phyloP scores from a whole-genome alignment of 2,888 invertebrate species.

The Coenonympha glycerion region DNA sequence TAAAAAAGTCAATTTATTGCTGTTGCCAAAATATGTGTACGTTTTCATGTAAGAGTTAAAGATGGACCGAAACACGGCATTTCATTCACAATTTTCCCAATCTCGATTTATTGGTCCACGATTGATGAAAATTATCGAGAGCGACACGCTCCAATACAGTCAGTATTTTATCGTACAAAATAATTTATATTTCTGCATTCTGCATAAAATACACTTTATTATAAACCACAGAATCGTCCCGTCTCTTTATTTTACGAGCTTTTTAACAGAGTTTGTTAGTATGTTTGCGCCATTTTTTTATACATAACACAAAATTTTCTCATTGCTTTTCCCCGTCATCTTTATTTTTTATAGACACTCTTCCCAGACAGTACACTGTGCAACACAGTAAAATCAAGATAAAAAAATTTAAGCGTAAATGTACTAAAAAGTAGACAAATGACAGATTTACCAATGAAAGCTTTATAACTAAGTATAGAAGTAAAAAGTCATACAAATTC shows the following conservation, averaged over 20 bases:
- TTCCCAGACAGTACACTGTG: too few relatives aligned
- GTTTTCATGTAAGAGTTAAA: not conserved
- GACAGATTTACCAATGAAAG: too few relatives aligned
- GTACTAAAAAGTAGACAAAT: too few relatives aligned
- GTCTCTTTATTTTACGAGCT: not conserved
- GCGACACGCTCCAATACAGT: slow-evolving; percentile 7
- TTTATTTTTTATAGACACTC: too few relatives aligned
- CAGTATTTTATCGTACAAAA: slow-evolving; percentile 8
- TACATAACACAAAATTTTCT: too few relatives aligned
- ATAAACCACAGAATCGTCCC: not conserved
- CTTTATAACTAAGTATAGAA: not conserved
- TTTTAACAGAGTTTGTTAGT: too few relatives aligned
- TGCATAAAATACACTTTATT: not conserved
- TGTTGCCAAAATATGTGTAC: not conserved
- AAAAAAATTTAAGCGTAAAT: too few relatives aligned
- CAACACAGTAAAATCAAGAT: too few relatives aligned
- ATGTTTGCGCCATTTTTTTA: too few relatives aligned
- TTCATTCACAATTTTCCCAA: slow-evolving; percentile 5
- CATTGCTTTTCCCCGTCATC: too few relatives aligned
- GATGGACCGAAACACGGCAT: slow-evolving; percentile 1
- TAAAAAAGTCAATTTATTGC: not conserved
- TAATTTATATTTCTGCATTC: slow-evolving; percentile 3
- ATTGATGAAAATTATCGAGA: slow-evolving; percentile 11
- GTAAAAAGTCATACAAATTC: not conserved
- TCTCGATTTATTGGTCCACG: slow-evolving; percentile 5